Percentiles rank a stretch among this genome's conserved stretches.
phyloP scores from a whole-genome alignment of 2,888 invertebrate species.

The Amblyjoppa fuscipennis region DNA sequence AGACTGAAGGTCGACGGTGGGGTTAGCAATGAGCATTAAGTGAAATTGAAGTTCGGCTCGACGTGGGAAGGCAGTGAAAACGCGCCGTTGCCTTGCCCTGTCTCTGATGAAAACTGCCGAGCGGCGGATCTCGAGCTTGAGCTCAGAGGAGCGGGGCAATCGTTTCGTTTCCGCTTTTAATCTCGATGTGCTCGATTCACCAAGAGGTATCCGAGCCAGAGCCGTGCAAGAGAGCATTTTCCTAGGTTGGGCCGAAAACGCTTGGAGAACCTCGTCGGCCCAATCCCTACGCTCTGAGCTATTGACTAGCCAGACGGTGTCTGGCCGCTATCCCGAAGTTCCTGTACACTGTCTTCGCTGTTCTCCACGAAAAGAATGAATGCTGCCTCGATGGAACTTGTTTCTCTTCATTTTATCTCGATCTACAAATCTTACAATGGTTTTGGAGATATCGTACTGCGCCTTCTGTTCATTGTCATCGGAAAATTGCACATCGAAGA shows the following conservation, averaged over 20 bases:
- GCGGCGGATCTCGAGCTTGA: conserved; percentile 61
- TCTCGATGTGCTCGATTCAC: conserved; percentile 61
- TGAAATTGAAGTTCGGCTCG: conserved; percentile 75
- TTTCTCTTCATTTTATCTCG: no score
- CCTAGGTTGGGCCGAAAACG: conserved; percentile 2
- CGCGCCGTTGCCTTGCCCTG: conserved; percentile 40
- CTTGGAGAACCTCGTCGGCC: not conserved
- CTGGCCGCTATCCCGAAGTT: not conserved
- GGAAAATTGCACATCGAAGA: no score
- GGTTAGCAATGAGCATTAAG: conserved; percentile 66
- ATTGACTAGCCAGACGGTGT: not conserved
- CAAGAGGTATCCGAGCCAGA: not conserved
- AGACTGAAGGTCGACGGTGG: conserved; percentile 43
- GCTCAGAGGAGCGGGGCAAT: conserved; percentile 64
- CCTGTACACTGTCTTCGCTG: not conserved
- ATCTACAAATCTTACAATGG: no score
- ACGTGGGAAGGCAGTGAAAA: conserved; percentile 2
- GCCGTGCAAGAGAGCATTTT: conserved; percentile 23
- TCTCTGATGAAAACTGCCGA: conserved; percentile 72
- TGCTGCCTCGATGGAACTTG: no score
- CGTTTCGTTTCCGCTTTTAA: conserved; percentile 74
- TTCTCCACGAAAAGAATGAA: not conserved
- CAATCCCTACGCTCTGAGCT: not conserved
- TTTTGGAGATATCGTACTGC: no score
- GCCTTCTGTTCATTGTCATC: no score